Evolutionary conservation across 2,113 vertebrate species (phyloP), one percentile per base, ranked within the genome.

Genomic region (Shinisaurus crocodilurus): DNA sequence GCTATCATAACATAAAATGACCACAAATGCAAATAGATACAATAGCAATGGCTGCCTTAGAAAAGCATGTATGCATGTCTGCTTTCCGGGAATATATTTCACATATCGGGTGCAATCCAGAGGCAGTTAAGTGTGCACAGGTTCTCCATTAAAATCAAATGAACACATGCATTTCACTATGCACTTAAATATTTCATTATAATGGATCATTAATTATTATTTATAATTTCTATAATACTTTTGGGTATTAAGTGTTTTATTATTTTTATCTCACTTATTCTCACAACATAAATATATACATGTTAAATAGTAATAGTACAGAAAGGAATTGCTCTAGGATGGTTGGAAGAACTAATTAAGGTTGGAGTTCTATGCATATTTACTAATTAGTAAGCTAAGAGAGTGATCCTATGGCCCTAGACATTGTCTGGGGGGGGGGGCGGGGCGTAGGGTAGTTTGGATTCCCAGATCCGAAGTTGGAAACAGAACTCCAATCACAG

Each of bases 21-120:
- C 60, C 65, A 69, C 57, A 27, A 60, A 74, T 45, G 77, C 87
- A 81, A 90, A 86, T 15, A 79, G 32, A 40, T 60, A 29, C 9
- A n/a, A 40, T 70, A 86, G 50, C n/a, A 43, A 81, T 43, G 25
- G 63, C 32, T 37, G 45, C 37, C 6, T 70, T 72, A 80, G 18
- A 86, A 86, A 80, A 40, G 27, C 48, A 79, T 81, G 77, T 37
- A 48, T 50, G n/a, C 13, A 81, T 27, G n/a, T 67, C 32, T 69
- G 60, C 43, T 80, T 67, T 88, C 76, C 63, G 67, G 60, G 86
- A 88, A 67, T 67, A n/a, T 23, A 79, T 80, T 88, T 80, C 20
- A 76, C 45, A 37, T 80, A 69, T 50, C 69, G 43, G 60, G n/a
- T 25, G 3, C 76, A 50, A 79, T 50, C 76, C 76, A 67, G 23